Percentiles rank a stretch among this genome's conserved stretches.
Conservation (phyloP, 2,888 invertebrate genomes). For the Petrolisthes manimaculis region DNA sequence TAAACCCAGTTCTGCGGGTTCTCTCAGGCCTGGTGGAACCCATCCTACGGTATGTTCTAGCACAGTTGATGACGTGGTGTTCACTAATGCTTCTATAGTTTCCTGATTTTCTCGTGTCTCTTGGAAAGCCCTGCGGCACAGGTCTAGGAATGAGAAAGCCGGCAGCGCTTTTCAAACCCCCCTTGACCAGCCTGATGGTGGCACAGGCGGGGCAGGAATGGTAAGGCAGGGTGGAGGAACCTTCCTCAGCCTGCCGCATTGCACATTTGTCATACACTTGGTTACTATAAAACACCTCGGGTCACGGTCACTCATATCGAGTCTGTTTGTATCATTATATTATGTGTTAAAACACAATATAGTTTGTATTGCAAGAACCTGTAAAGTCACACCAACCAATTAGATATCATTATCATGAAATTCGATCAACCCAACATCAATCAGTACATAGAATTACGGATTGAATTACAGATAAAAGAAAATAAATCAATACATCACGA, state of each 20-base stretch:
- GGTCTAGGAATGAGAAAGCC: slow-evolving; percentile 30
- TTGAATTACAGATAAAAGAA: too few species aligned
- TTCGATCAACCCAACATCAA: too few species aligned
- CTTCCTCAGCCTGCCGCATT: slow-evolving; percentile 1
- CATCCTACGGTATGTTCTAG: slow-evolving; percentile 18
- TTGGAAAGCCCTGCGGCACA: neutral
- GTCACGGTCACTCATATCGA: too few species aligned
- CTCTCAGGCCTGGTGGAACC: slow-evolving; percentile 27
- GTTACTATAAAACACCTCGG: too few species aligned
- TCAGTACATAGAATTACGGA: too few species aligned
- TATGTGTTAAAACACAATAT: too few species aligned
- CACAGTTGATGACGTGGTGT: neutral
- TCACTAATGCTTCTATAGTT: too few species aligned
- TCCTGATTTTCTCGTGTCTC: neutral
- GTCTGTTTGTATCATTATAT: too few species aligned
- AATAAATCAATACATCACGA: too few species aligned
- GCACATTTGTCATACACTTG: neutral
- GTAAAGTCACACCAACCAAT: too few species aligned
- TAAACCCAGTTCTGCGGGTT: slow-evolving; percentile 7
- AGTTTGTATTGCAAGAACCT: too few species aligned
- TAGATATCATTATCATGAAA: too few species aligned
- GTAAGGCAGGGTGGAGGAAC: neutral
- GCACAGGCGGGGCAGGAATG: slow-evolving; percentile 22
- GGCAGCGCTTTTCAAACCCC: slow-evolving; percentile 17
- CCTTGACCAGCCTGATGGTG: neutral